These are phyloP conservation scores for Philaethria dido DNA, from an alignment of 2,888 invertebrate species.

Conservation along the genomic window DNA sequence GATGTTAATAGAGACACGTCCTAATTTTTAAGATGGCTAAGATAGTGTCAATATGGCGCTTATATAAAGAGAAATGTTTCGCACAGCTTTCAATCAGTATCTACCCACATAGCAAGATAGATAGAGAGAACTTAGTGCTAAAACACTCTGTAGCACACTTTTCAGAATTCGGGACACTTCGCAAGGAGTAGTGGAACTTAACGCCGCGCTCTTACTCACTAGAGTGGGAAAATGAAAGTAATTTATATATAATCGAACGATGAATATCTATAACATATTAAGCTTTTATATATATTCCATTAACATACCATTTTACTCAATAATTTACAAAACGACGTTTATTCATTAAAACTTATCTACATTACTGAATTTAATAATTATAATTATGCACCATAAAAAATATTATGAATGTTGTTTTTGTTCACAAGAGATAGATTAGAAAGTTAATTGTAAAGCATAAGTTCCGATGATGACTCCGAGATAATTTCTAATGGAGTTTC, in stretches of 20 bases:
- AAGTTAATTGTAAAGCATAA: slow-evolving; percentile 52
- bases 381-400: slow-evolving; percentile 36
- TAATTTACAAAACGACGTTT: not conserved
- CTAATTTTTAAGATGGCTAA: too few species aligned
- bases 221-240: not conserved
- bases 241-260: not conserved
- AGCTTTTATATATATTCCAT: not conserved
- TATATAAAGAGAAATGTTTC: too few species aligned
- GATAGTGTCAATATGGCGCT: too few species aligned
- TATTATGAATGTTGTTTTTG: slow-evolving; percentile 45
- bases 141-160: too few species aligned
- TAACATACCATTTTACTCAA: not conserved
- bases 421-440: slow-evolving; percentile 50
- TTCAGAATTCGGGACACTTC: too few species aligned
- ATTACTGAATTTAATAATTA: slow-evolving; percentile 28
- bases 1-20: too few species aligned
- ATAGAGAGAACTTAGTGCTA: too few species aligned
- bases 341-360: slow-evolving; percentile 27
- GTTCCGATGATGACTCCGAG: slow-evolving; percentile 47
- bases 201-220: too few species aligned
- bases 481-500: slow-evolving; percentile 53
- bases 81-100: too few species aligned
- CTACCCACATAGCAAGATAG: too few species aligned
- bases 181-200: too few species aligned
- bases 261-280: not conserved